Evolutionary conservation across 2,888 invertebrate species (phyloP).

Genomic region (Disparrhopalites patrizii): DNA sequence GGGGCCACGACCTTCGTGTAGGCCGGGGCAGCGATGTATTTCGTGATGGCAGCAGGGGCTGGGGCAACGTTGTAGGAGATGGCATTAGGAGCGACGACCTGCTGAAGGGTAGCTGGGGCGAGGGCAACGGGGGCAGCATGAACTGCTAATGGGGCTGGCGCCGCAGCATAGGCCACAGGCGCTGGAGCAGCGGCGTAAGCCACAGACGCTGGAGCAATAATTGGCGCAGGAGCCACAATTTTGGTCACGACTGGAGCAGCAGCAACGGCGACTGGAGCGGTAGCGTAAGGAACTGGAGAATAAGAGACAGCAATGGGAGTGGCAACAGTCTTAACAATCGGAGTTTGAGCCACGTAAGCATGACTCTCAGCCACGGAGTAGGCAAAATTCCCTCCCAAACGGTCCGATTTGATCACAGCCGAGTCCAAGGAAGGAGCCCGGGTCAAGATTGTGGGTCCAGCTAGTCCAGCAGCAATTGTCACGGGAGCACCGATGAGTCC

Average conservation of each 20-base stretch:
- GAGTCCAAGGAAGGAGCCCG: conserved; percentile 56
- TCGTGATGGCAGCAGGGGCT: neutral
- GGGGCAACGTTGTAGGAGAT: neutral
- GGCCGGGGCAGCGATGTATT: neutral
- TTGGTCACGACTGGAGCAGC: conserved; percentile 4
- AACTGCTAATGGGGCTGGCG: neutral
- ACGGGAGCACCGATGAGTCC: conserved; percentile 7
- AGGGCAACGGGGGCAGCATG: neutral
- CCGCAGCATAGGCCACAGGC: neutral
- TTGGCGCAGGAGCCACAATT: conserved; percentile 1
- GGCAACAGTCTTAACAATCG: conserved; percentile 50
- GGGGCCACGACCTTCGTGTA: neutral
- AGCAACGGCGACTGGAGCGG: conserved; percentile 9
- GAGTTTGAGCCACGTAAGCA: conserved; percentile 54
- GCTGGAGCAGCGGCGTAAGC: conserved; percentile 7
- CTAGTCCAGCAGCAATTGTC: conserved; percentile 3
- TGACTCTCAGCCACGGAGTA: conserved; percentile 57
- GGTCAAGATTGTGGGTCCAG: conserved; percentile 37
- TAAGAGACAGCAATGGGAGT: conserved; percentile 28
- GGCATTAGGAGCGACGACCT: neutral
- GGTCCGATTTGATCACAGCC: conserved; percentile 56
- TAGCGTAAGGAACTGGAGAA: conserved; percentile 4
- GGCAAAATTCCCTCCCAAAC: conserved; percentile 58
- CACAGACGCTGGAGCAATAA: conserved; percentile 7
- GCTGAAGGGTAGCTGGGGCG: no score